Evolutionary conservation across 2,888 invertebrate species (phyloP), one percentile per base, ranked within the genome.

Genomic region (Troides helena): DNA sequence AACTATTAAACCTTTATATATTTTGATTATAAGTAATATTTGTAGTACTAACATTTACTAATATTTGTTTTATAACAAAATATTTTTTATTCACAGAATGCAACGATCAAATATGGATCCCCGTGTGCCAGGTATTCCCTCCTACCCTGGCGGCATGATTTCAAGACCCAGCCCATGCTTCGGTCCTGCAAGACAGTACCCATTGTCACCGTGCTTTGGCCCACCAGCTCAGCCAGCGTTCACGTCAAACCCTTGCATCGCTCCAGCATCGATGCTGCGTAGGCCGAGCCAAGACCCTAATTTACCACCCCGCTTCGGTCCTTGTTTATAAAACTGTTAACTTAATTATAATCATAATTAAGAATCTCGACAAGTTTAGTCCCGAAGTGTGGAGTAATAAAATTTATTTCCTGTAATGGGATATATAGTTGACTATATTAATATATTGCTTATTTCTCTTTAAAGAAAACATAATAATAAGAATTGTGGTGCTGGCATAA

Each of bases 41-140:
- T 30, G 3, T 46, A 2, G 14, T 46, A 10, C 17, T 50, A 50
- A 50, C 14, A 0, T 50, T 50, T 50, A 50, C 50, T 17, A 1
- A 17, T 50, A 14, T 17, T 50, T 50, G 50, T 50, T 50, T 50
- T 0, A 50, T 50, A 18, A 50, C 39, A 50, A 12, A 50, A 50
- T 50, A 50, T 18, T 50, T 30, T 50, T 50, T 50, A 50, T 69
- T 83, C 76, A 18, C 78, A 90, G 89, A 80, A 90, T 90, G 89
- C 87, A 89, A 72, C 87, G 85, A 62, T 81, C 85, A 72, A 78
- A 76, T 59, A 74, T 74, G 72, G 65, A 73, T 17, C 74, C 73
- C 14, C 72, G 72, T 3, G 63, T 71, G 10, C 73, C 74, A 25
- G 62, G 63, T 68, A 39, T 65, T 43, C 63, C 50, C 43, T n/a